Base-by-base conservation (phyloP, 1,140 invertebrate species). In the Drosophila quadrilineata region DNA sequence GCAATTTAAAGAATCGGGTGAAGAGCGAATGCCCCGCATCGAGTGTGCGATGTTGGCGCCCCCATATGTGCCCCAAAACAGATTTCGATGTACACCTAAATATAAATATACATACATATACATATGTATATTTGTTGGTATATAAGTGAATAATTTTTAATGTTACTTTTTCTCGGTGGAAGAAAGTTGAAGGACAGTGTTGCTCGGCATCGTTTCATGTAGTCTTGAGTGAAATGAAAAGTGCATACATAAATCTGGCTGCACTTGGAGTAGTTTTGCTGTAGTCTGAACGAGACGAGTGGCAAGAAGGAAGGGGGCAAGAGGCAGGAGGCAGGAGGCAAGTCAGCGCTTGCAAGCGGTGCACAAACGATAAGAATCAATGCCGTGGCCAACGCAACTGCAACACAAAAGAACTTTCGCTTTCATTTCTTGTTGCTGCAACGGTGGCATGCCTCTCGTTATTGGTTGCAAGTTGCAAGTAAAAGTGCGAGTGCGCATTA, bases 211-310 rank as follows among this genome's bases (percentile, higher is more conserved):
- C 64, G 73, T 82, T 82, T 82, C 77, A 82, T 71, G 77, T 84
- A 60, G 43, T 69, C 19, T 75, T 84, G 77, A 84, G 77, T 82
- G 73, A 85, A 85, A 85, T 85, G 79, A 85, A 85, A 85, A 85
- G 79, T 85, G 79, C 79, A 85, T 85, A 85, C 85, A 85, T 85
- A 85, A 85, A 85, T 85, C 79, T 85, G 79, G 49, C 35, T 38
- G 68, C 12, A 21, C 6, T 8, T 9, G 14, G n/a, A 6, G 17
- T 41, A 9, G 19, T 10, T 21, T 29, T 29, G 28, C 28, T n/a
- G n/a, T n/a, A n/a, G n/a, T n/a, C n/a, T n/a, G n/a, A n/a, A n/a
- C n/a, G n/a, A n/a, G n/a, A n/a, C n/a, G n/a, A n/a, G n/a, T n/a
- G n/a, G n/a, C n/a, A n/a, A n/a, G n/a, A n/a, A n/a, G n/a, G n/a